Percentiles rank a stretch among this genome's conserved stretches.
phyloP scores from a whole-genome alignment of 2,888 invertebrate genomes.

The Thymelicus sylvestris region DNA sequence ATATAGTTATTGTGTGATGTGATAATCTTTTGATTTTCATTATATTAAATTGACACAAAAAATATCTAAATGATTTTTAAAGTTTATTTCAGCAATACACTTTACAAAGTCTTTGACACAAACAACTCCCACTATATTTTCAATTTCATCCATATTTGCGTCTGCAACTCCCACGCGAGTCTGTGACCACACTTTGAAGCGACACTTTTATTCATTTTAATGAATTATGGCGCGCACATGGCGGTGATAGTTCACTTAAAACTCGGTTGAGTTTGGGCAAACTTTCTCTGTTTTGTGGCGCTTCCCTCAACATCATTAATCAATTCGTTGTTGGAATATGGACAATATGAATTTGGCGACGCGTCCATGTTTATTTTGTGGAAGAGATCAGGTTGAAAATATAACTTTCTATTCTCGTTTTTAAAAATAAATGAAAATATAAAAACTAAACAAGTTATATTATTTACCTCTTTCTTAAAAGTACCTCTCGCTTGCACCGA shows the following conservation, averaged over 20 bases:
- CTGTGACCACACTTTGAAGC: constrained; percentile 30
- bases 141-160: constrained; percentile 7
- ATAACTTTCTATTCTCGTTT: too few species aligned
- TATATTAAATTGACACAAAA: not conserved
- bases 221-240: constrained; percentile 44
- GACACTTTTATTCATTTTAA: constrained; percentile 38
- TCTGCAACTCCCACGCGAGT: constrained; percentile 8
- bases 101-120: too few species aligned
- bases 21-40: not conserved
- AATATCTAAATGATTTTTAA: too few species aligned
- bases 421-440: too few species aligned
- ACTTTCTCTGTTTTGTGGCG: constrained; percentile 47
- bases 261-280: constrained; percentile 43
- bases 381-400: too few species aligned
- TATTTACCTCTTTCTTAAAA: too few species aligned
- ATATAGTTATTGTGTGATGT: too few species aligned
- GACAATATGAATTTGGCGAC: constrained; percentile 24
- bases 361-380: not conserved
- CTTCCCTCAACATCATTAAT: constrained; percentile 45
- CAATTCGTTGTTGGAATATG: constrained; percentile 40
- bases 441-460: too few species aligned
- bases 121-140: constrained; percentile 10
- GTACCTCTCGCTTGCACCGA: too few species aligned
- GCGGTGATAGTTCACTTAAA: constrained; percentile 49
- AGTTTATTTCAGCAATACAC: too few species aligned